These are phyloP conservation scores for Brachionus calyciflorus DNA, from an alignment of 1,140 invertebrate genomes.

Conservation along the genomic window DNA sequence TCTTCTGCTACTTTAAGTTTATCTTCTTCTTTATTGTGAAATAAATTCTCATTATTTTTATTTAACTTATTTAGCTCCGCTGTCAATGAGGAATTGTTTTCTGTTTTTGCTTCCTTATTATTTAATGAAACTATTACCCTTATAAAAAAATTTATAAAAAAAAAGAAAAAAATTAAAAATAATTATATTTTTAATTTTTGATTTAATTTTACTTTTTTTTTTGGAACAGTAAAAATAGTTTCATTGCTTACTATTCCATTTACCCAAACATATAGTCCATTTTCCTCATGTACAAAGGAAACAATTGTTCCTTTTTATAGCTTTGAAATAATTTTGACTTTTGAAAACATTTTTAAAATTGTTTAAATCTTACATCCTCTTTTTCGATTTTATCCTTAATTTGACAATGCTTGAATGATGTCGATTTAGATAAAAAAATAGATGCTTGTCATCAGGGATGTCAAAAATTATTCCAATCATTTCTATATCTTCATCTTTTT, in stretches of 20 bases:
- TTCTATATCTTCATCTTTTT: slow-evolving; percentile 13
- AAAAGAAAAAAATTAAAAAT: too few relatives aligned
- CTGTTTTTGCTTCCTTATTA: too few relatives aligned
- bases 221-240: background rate
- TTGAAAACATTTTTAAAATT: background rate
- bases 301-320: slow-evolving; percentile 14
- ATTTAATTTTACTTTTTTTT: background rate
- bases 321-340: background rate
- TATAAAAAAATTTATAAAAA: too few relatives aligned
- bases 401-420: background rate
- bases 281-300: background rate
- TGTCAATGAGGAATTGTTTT: too few relatives aligned
- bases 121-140: too few relatives aligned
- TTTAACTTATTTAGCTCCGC: too few relatives aligned
- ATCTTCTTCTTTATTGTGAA: too few relatives aligned
- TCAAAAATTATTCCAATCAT: background rate
- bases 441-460: background rate
- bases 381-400: background rate
- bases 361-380: background rate
- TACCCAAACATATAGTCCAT: background rate
- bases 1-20: too few relatives aligned
- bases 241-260: background rate
- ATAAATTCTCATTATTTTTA: too few relatives aligned
- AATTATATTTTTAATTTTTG: too few relatives aligned
- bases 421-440: background rate